Conservation (phyloP, 2,888 invertebrate species). For the Aporophyla nigra region DNA sequence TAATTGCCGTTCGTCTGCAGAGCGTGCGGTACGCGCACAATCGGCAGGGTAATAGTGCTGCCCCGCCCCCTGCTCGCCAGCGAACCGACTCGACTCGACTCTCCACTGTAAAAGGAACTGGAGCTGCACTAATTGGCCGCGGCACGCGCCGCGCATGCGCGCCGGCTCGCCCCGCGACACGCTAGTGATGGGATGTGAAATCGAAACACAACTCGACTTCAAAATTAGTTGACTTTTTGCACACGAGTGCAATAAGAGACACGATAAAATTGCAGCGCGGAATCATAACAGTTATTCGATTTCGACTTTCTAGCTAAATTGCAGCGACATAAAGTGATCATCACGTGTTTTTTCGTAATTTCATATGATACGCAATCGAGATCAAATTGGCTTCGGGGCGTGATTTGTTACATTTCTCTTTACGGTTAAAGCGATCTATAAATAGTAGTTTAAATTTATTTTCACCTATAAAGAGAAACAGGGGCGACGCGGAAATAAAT, state of each 20-base stretch:
- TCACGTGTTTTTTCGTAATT: constrained; percentile 69
- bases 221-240: constrained; percentile 86
- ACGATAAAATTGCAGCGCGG: constrained; percentile 76
- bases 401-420: constrained; percentile 80
- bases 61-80: constrained; percentile 78
- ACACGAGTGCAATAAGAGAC: constrained; percentile 77
- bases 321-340: constrained; percentile 66
- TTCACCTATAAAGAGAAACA: constrained; percentile 81
- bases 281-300: constrained; percentile 79
- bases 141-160: constrained; percentile 89
- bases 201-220: constrained; percentile 84
- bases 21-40: constrained; percentile 73
- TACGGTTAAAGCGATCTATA: constrained; percentile 76
- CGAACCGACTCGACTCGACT: constrained; percentile 84
- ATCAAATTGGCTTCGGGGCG: constrained; percentile 63
- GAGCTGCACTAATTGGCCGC: constrained; percentile 90
- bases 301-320: constrained; percentile 80
- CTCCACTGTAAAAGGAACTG: constrained; percentile 88
- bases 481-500: constrained; percentile 83
- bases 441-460: constrained; percentile 80
- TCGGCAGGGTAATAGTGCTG: constrained; percentile 78
- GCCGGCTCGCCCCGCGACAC: constrained; percentile 80
- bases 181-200: constrained; percentile 89
- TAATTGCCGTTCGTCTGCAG: constrained; percentile 74
- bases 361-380: constrained; percentile 64